Conservation (phyloP, 2,888 invertebrate species). For the Mythimna impura region DNA sequence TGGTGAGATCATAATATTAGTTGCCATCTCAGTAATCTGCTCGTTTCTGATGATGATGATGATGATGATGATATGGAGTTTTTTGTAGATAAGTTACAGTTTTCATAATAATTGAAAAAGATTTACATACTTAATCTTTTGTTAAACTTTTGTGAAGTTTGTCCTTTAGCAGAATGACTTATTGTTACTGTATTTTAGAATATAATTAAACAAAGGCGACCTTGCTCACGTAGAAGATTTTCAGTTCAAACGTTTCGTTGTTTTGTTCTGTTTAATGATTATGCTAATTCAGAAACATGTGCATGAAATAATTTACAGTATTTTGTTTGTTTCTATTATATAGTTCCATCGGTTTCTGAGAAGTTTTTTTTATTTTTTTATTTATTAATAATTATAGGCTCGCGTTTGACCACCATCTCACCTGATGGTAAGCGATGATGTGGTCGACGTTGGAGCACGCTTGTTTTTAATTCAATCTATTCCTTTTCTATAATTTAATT, state of each 20-base stretch:
- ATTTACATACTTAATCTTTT: neutral
- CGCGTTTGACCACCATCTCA: too few species aligned
- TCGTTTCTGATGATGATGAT: too few species aligned
- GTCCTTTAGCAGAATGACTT: neutral
- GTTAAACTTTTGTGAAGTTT: neutral
- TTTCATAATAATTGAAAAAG: neutral
- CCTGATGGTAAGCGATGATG: too few species aligned
- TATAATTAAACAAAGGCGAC: constrained; percentile 1
- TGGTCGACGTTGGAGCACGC: too few species aligned
- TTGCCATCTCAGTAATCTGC: too few species aligned
- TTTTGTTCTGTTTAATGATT: constrained; percentile 3
- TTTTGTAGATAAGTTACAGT: neutral
- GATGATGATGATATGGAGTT: too few species aligned
- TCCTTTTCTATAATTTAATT: neutral
- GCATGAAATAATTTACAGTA: neutral
- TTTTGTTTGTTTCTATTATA: too few species aligned
- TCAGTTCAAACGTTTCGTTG: neutral
- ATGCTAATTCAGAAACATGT: constrained; percentile 12
- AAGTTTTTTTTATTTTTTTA: too few species aligned
- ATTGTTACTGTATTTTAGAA: neutral
- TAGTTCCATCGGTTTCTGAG: too few species aligned
- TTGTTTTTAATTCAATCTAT: neutral
- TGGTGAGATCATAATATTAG: too few species aligned
- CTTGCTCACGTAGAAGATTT: constrained; percentile 19
- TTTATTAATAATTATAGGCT: too few species aligned